Evolutionary conservation across 2,888 invertebrate species (phyloP).

Genomic region (Ophion slaviceki): DNA sequence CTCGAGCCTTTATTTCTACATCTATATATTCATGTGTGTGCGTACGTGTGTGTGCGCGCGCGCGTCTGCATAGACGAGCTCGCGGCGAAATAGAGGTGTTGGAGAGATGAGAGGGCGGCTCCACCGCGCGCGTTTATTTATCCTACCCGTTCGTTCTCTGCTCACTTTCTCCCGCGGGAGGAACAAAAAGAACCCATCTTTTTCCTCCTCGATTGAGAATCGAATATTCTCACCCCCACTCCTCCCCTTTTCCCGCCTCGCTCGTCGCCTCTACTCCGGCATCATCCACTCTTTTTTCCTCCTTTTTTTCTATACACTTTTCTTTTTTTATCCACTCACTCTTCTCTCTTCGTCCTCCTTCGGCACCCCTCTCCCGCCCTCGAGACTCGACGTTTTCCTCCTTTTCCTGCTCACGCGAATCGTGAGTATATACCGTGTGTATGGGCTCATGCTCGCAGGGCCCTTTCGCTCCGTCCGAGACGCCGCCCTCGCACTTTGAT

Average conservation of each 20-base stretch:
- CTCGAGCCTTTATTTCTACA: constrained; percentile 3
- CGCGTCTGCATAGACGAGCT: not conserved
- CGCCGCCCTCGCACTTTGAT: constrained; percentile 64
- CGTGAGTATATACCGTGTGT: not conserved
- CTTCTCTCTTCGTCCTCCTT: constrained; percentile 12
- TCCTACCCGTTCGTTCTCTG: constrained; percentile 76
- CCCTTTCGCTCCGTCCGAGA: constrained; percentile 28
- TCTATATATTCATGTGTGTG: not conserved
- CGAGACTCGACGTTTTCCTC: constrained; percentile 8
- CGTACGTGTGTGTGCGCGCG: constrained; percentile 5
- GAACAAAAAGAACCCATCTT: constrained; percentile 50
- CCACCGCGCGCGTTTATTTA: constrained; percentile 82
- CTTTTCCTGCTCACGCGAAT: constrained; percentile 22
- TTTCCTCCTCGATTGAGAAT: constrained; percentile 43
- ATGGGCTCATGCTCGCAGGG: constrained; percentile 23
- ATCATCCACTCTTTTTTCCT: constrained; percentile 42
- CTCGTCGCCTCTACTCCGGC: constrained; percentile 21
- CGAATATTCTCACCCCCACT: constrained; percentile 6
- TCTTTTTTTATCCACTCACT: constrained; percentile 40
- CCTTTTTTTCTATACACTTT: constrained; percentile 18
- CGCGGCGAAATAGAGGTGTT: constrained; percentile 81
- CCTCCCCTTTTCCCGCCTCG: constrained; percentile 36
- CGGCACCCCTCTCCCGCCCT: not conserved
- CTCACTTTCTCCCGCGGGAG: constrained; percentile 23
- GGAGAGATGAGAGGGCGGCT: constrained; percentile 82